Base-by-base conservation (phyloP, 2,113 vertebrate genomes). In the Bubo scandiacus region DNA sequence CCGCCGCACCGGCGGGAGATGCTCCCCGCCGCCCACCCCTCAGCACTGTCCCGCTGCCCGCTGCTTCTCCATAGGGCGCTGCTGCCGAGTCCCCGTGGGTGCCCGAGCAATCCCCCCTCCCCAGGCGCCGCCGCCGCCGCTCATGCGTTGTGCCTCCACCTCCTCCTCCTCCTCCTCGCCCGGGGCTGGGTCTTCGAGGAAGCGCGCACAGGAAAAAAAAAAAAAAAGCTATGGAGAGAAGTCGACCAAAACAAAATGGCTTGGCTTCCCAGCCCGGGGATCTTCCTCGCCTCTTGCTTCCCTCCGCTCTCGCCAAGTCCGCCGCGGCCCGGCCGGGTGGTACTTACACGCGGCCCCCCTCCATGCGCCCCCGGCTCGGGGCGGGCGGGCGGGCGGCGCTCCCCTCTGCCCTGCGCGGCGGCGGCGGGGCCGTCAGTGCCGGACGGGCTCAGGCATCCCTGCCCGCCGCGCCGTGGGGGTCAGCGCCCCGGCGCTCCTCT, bases 81-180 rank as follows among this genome's bases (percentile, higher is more conserved):
- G 88, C 47, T 72, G 42, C 42, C 78, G 72, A 81, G 84, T 68
- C 78, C 78, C 77, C 55, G 40, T 43, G 42, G 63, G 36, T 81
- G 49, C 84, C 90, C 63, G 42, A 87, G 45, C 21, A 42, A 63
- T 78, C 42, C 84, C 90, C 78, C 58, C 72, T 59, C 65, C 85
- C 79, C 79, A 51, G 73, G 47, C 73, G 54, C 66, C 61, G 66
- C 72, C 49, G 61, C 84, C 52, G 91, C 86, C 73, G 80, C 80
- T 89, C 91, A 93, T 93, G 80, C 91, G 84, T 88, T 75, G 78
- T 78, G 84, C 79, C 65, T 92, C 75, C 82, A 52, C 82, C 88
- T 88, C 79, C 81, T 82, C 59, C 79, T 90, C 71, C 63, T 90
- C 71, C 63, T 86, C 59, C 81, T 91, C 67, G 45, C 67, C 89